A percentile compares a stretch with the other conserved stretches of the same genome.
Evolutionary conservation across 2,113 vertebrate species (phyloP).

Genomic region (Lota lota): DNA sequence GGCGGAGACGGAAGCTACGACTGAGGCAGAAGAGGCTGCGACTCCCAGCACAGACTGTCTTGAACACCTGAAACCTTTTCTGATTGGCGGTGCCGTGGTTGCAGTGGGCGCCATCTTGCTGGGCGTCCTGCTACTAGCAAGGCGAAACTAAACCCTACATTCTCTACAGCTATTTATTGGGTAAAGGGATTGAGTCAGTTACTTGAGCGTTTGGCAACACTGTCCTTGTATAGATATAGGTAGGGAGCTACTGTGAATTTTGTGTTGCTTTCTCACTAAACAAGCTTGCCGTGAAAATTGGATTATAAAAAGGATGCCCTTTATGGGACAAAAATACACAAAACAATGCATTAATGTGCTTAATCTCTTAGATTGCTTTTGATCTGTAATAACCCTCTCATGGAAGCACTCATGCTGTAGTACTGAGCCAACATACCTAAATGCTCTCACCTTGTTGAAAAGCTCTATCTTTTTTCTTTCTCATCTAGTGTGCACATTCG

Average conservation of each 20-base stretch:
- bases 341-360: conserved; percentile 56
- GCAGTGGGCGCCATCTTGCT: conserved; percentile 74
- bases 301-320: conserved; percentile 34
- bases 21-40: conserved; percentile 53
- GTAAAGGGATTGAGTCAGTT: conserved; percentile 32
- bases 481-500: conserved; percentile 39
- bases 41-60: conserved; percentile 70
- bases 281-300: conserved; percentile 44
- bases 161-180: conserved; percentile 41
- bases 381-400: conserved; percentile 33
- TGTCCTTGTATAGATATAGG: conserved; percentile 38
- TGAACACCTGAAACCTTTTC: conserved; percentile 76
- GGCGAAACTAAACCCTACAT: conserved; percentile 68
- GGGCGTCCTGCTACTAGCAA: conserved; percentile 70
- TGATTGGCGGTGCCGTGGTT: conserved; percentile 73
- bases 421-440: conserved; percentile 15
- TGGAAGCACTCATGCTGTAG: conserved; percentile 19
- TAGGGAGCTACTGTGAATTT: conserved; percentile 46
- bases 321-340: conserved; percentile 40
- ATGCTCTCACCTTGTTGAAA: conserved; percentile 31
- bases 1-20: conserved; percentile 51
- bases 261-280: conserved; percentile 43
- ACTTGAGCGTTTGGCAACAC: conserved; percentile 50
- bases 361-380: conserved; percentile 27
- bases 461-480: conserved; percentile 46